phyloP scores from a whole-genome alignment of 2,797 vertebrate species.

The Triplophysa bombifrons region DNA sequence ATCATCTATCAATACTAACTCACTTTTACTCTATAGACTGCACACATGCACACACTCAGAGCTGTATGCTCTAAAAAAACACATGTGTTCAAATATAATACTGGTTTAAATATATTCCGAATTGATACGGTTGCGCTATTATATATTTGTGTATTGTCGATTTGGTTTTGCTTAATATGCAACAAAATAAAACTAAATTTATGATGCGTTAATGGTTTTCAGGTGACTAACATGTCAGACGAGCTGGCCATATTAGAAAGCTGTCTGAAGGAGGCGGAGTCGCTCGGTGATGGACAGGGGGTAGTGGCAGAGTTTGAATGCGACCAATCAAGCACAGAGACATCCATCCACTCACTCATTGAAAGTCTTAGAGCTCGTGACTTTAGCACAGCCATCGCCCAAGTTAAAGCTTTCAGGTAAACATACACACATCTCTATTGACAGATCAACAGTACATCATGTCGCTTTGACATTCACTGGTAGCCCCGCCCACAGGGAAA shows the following conservation, averaged over 20 bases:
- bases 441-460: too few relatives aligned
- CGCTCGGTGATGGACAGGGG: slow-evolving; percentile 79
- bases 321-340: slow-evolving; percentile 89
- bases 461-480: neutral
- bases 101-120: neutral
- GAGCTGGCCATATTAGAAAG: slow-evolving; percentile 90
- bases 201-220: slow-evolving; percentile 41
- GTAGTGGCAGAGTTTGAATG: slow-evolving; percentile 84
- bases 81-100: too few relatives aligned
- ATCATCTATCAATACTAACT: slow-evolving; percentile 57
- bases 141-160: neutral
- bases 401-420: slow-evolving; percentile 97
- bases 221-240: slow-evolving; percentile 98
- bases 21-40: slow-evolving; percentile 31
- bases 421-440: neutral
- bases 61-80: neutral
- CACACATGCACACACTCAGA: neutral
- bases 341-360: slow-evolving; percentile 93
- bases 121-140: neutral
- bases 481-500: neutral
- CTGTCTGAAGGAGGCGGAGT: slow-evolving; percentile 90
- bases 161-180: neutral
- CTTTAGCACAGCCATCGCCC: slow-evolving; percentile 88
- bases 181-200: neutral
- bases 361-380: slow-evolving; percentile 89